phyloP scores from a whole-genome alignment of 1,140 invertebrate species.

The Dermatophagoides farinae region DNA sequence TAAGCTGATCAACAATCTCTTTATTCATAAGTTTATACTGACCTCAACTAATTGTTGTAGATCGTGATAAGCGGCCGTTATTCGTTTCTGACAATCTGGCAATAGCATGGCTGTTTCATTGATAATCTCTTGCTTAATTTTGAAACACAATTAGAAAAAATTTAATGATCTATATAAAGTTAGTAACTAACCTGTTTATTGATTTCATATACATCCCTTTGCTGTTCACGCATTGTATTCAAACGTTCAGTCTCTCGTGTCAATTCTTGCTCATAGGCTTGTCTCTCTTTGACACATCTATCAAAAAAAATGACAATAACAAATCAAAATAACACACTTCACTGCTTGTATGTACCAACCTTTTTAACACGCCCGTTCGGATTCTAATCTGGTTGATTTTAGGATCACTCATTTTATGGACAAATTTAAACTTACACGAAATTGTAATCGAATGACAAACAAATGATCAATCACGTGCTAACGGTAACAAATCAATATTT shows the following conservation, averaged over 20 bases:
- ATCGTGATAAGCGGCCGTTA: conserved; percentile 14
- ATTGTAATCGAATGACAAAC: neutral
- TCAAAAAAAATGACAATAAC: conserved; percentile 1
- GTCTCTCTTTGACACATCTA: conserved; percentile 16
- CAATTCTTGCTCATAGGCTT: conserved; percentile 17
- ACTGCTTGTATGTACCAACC: conserved; percentile 1
- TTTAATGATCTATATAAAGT: neutral
- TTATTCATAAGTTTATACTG: neutral
- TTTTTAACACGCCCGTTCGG: conserved; percentile 17
- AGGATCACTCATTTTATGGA: conserved; percentile 14
- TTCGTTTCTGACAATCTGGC: conserved; percentile 15
- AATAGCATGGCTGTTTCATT: conserved; percentile 17
- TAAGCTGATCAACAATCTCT: neutral
- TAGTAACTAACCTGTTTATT: conserved; percentile 13
- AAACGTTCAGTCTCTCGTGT: conserved; percentile 13
- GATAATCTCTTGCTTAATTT: conserved; percentile 17
- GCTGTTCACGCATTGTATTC: conserved; percentile 14
- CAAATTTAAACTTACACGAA: neutral
- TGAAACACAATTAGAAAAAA: neutral
- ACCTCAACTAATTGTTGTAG: conserved; percentile 14
- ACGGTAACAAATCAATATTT: neutral
- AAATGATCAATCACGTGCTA: neutral
- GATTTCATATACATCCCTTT: conserved; percentile 14
- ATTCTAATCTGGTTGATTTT: conserved; percentile 17
- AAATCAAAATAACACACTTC: neutral